These are phyloP conservation scores for Ormyrus thymus DNA, from an alignment of 2,888 invertebrate species.

Conservation along the genomic window DNA sequence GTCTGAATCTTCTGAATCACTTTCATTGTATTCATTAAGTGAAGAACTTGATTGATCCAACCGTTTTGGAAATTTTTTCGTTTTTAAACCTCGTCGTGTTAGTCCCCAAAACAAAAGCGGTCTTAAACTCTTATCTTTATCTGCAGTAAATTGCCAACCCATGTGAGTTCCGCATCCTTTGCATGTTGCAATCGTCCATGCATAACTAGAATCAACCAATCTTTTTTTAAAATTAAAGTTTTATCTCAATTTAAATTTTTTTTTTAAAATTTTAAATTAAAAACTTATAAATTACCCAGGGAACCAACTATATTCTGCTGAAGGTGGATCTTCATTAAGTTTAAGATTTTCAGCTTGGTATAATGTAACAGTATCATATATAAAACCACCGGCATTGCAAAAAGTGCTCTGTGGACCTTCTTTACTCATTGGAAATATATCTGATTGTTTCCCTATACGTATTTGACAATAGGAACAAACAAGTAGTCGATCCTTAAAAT, in stretches of 20 bases:
- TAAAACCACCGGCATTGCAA: slow-evolving; percentile 86
- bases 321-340: slow-evolving; percentile 77
- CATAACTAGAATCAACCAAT: slow-evolving; percentile 78
- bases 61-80: slow-evolving; percentile 50
- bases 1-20: slow-evolving; percentile 18
- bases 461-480: slow-evolving; percentile 76
- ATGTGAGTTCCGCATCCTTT: slow-evolving; percentile 81
- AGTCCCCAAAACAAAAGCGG: slow-evolving; percentile 85
- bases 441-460: slow-evolving; percentile 79
- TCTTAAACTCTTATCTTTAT: slow-evolving; percentile 76
- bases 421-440: slow-evolving; percentile 88
- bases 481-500: slow-evolving; percentile 70
- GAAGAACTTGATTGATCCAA: slow-evolving; percentile 33
- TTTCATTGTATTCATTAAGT: slow-evolving; percentile 56
- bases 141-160: slow-evolving; percentile 88
- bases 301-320: slow-evolving; percentile 89
- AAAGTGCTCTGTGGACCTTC: slow-evolving; percentile 88
- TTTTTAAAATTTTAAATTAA: slow-evolving; percentile 21
- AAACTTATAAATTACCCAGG: slow-evolving; percentile 79
- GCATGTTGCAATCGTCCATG: slow-evolving; percentile 88
- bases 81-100: slow-evolving; percentile 76
- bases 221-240: slow-evolving; percentile 12
- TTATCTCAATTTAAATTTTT: not conserved
- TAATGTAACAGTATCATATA: slow-evolving; percentile 88
- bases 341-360: slow-evolving; percentile 76